Conservation (phyloP, 2,113 vertebrate species). For the Athene noctua region DNA sequence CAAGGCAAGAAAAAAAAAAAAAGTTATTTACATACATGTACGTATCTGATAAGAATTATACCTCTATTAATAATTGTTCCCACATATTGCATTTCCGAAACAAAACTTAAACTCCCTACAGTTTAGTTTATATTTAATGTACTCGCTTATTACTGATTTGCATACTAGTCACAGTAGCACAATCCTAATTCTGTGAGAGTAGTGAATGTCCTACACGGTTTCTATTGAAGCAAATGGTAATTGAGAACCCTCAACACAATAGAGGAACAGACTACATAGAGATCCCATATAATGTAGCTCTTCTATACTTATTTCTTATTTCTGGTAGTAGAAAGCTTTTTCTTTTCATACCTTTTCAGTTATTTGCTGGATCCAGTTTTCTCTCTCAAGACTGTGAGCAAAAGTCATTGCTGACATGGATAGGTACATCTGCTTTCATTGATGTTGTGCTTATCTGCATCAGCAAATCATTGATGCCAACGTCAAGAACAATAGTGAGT, state of each 20-base stretch:
- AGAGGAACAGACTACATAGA: background rate
- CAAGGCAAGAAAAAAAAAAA: background rate
- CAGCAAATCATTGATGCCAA: background rate
- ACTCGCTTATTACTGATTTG: background rate
- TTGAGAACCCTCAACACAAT: background rate
- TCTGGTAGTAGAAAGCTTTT: background rate
- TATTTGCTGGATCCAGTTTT: background rate
- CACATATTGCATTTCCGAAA: background rate
- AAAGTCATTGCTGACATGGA: background rate
- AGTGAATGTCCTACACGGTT: background rate
- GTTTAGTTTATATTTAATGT: background rate
- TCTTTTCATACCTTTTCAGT: background rate
- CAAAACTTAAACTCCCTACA: background rate
- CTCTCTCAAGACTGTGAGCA: background rate
- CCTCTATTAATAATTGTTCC: background rate
- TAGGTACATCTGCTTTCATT: background rate
- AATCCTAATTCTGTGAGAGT: background rate
- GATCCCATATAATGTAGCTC: background rate
- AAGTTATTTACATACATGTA: background rate
- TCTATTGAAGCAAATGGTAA: background rate
- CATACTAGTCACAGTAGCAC: background rate
- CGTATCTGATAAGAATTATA: background rate
- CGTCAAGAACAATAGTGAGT: background rate
- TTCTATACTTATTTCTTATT: background rate
- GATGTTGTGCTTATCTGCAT: background rate